Evolutionary conservation across 2,888 invertebrate species (phyloP).

Genomic region (Rhagophthalmus giganteus): DNA sequence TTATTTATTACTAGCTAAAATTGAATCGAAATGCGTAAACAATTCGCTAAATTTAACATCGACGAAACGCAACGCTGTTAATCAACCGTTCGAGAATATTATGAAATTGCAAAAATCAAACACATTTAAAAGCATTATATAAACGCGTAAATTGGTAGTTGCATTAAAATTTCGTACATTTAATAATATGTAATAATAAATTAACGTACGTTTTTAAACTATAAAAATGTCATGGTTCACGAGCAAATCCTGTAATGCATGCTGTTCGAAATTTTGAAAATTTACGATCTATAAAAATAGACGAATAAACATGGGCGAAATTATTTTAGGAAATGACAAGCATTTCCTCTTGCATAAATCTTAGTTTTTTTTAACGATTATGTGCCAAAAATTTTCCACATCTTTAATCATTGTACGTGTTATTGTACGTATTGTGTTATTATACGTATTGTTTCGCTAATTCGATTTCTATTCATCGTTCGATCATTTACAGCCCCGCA

Average conservation of each 20-base stretch:
- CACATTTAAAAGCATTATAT: not conserved
- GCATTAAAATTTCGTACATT: too few species aligned
- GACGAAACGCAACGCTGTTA: conserved; percentile 1
- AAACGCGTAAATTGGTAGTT: not conserved
- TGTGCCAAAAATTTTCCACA: not conserved
- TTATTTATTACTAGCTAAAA: not conserved
- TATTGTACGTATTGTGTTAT: too few species aligned
- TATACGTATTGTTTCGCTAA: too few species aligned
- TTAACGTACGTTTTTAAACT: too few species aligned
- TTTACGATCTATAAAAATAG: conserved; percentile 24
- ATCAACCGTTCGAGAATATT: conserved; percentile 2
- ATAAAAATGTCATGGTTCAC: too few species aligned
- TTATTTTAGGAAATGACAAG: conserved; percentile 46
- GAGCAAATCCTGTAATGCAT: too few species aligned
- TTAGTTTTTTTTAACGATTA: not conserved
- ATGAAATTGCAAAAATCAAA: not conserved
- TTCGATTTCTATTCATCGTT: too few species aligned
- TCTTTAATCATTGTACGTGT: too few species aligned
- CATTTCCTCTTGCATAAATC: conserved; percentile 15
- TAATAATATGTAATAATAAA: too few species aligned
- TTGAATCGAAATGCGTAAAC: not conserved
- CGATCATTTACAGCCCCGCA: conserved; percentile 64
- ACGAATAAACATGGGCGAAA: conserved; percentile 13
- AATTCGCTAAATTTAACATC: conserved; percentile 9
- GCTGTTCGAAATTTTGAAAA: too few species aligned